phyloP scores from a whole-genome alignment of 2,888 invertebrate species.

The Carpatolechia fugitivella region DNA sequence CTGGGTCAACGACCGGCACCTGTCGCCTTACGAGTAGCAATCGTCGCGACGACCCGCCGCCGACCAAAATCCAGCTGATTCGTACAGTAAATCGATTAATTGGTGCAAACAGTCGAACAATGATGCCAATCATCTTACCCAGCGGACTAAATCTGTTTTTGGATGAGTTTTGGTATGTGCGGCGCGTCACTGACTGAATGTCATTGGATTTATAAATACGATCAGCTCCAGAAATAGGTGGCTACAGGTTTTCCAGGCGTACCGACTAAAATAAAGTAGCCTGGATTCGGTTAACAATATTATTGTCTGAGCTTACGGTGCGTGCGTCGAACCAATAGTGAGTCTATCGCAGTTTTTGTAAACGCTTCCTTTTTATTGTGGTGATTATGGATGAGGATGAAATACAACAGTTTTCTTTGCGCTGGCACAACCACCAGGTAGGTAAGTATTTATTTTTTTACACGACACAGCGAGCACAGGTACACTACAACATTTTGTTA shows the following conservation, averaged over 20 bases:
- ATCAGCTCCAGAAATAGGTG: slow-evolving; percentile 81
- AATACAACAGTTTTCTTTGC: slow-evolving; percentile 88
- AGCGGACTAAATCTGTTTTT: slow-evolving; percentile 76
- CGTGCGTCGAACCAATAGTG: slow-evolving; percentile 52
- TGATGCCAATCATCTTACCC: slow-evolving; percentile 69
- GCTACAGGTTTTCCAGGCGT: slow-evolving; percentile 80
- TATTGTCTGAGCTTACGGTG: slow-evolving; percentile 63
- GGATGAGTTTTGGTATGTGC: slow-evolving; percentile 78
- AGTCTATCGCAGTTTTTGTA: slow-evolving; percentile 50
- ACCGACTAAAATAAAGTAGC: slow-evolving; percentile 78
- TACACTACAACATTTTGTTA: slow-evolving; percentile 29
- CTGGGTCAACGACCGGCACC: background rate
- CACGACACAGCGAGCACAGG: slow-evolving; percentile 49
- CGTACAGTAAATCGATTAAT: slow-evolving; percentile 35
- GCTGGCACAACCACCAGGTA: slow-evolving; percentile 92
- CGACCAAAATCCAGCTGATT: background rate
- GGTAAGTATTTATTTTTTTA: slow-evolving; percentile 68
- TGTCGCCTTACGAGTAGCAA: background rate
- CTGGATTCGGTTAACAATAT: slow-evolving; percentile 79
- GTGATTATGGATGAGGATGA: slow-evolving; percentile 78
- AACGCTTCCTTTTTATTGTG: slow-evolving; percentile 43
- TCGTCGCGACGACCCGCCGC: too few relatives aligned
- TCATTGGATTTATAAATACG: slow-evolving; percentile 80
- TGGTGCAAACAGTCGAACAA: slow-evolving; percentile 62
- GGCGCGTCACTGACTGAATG: slow-evolving; percentile 76